Evolutionary conservation across 2,113 vertebrate genomes (phyloP).

Genomic region (Acanthisitta chloris): DNA sequence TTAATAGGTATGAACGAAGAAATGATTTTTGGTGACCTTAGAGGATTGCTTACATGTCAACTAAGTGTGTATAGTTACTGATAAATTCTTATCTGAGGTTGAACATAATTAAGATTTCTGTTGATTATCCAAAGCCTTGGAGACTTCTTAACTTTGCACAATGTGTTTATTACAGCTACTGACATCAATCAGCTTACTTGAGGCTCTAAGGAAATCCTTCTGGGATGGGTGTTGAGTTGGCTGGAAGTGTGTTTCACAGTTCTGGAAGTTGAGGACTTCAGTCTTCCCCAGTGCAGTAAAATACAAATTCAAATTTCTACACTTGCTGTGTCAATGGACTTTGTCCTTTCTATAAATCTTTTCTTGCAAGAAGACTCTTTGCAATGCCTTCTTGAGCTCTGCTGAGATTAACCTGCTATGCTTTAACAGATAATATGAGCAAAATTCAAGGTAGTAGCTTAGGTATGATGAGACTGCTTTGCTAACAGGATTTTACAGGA

Average conservation of each 20-base stretch:
- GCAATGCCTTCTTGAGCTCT: background rate
- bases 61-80: background rate
- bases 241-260: background rate
- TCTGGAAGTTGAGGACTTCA: background rate
- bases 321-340: background rate
- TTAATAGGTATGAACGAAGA: background rate
- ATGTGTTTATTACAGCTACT: background rate
- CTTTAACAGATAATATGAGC: background rate
- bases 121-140: background rate
- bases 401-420: background rate
- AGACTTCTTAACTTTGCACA: background rate
- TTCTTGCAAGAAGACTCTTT: background rate
- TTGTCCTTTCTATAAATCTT: background rate
- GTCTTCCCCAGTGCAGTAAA: background rate
- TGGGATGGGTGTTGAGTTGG: background rate
- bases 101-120: slow-evolving; percentile 10
- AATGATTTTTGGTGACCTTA: background rate
- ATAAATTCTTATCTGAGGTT: background rate
- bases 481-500: background rate
- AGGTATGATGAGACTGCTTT: background rate
- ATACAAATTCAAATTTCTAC: background rate
- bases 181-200: background rate
- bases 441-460: background rate
- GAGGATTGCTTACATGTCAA: background rate
- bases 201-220: background rate